Base-by-base conservation (phyloP, 2,113 vertebrate species). In the Poeciliopsis prolifica region DNA sequence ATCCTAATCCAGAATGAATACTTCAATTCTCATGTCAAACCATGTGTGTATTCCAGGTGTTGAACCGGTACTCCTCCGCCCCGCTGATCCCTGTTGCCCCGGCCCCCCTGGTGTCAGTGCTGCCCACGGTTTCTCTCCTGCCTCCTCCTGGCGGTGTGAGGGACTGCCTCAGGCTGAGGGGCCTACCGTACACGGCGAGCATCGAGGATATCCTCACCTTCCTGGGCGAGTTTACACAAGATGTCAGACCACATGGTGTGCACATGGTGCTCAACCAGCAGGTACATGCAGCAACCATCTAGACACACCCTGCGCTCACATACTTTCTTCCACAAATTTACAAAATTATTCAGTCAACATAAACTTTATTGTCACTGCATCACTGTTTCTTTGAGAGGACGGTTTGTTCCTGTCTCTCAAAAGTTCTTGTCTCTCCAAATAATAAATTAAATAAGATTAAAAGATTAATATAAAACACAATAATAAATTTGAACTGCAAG, bases 201-300 rank as follows among this genome's bases (percentile, higher is more conserved):
- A 97, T 99, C 0, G 97, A 99, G 65, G 97, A 99, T 88, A 98
- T 99, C 89, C 90, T 99, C 78, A 95, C 95, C 61, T 99, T 99
- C 75, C 91, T 99, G 83, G 98, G 97, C 79, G 98, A 99, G 14
- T 96, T 96, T 72, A 97, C 96, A 0, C 95, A 88, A 0, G 97
- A 99, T 78, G 96, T 99, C 83, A 95, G 96, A 89, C 97, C 95
- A 15, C 97, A 99, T 1, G 98, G 98, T 30, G 96, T 99, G 54
- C 98, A 99, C 87, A 98, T 99, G 97, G 97, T 99, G 64, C 95
- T 99, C 65, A 99, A 99, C 87, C 97, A 98, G 84, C 98, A 99
- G 96, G 98, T 99, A 91, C 79, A 74, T 77, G 78, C 70, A 77
- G 5, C 0, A 66, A 70, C 65, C 10, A 14, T 68, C 29, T 60